Base-by-base conservation (phyloP, 2,113 vertebrate species). In the Anser cygnoides region DNA sequence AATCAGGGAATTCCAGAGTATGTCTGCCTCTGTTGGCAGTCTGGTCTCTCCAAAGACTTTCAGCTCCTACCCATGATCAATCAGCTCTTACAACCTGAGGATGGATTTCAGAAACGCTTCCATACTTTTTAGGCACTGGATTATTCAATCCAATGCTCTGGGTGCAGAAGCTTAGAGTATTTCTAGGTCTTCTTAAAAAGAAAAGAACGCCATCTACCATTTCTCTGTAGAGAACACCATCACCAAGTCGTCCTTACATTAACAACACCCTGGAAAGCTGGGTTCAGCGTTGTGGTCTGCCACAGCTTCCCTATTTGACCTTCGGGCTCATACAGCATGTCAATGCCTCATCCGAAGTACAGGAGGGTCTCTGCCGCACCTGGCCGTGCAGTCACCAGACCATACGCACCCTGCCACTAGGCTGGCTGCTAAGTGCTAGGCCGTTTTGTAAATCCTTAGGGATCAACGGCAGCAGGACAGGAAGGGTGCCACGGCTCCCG, bases 401-500 rank as follows among this genome's bases (percentile, higher is more conserved):
- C 8, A 0, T 4, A 57, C 2, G 22, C 50, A 33, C 28, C 41
- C 67, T 12, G 46, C 39, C 25, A 5, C n/a, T 70, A 39, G 78
- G 8, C 0, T 55, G 23, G 26, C 62, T 68, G 22, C 52, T 84
- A 71, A 49, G 49, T 26, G 15, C 46, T 41, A 12, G 12, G 26
- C 20, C 46, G 16, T 41, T 78, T 75, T 68, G 26, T 57, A 87
- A 78, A 57, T 52, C 57, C 57, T 9, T 25, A 26, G 11, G 20
- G 43, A 44, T 22, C 49, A 83, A 71, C 35, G 54, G 11, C 1
- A 41, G 19, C 39, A 54, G 49, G 63, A 54, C 11, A 10, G 21
- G 46, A 63, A 59, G 18, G 62, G 52, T 65, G 18, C 26, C 31
- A 5, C 7, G n/a, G 65, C 23, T 58, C 31, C 21, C 3, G 4